Evolutionary conservation across 2,113 vertebrate genomes (phyloP).

Genomic region (Nipponia nippon): DNA sequence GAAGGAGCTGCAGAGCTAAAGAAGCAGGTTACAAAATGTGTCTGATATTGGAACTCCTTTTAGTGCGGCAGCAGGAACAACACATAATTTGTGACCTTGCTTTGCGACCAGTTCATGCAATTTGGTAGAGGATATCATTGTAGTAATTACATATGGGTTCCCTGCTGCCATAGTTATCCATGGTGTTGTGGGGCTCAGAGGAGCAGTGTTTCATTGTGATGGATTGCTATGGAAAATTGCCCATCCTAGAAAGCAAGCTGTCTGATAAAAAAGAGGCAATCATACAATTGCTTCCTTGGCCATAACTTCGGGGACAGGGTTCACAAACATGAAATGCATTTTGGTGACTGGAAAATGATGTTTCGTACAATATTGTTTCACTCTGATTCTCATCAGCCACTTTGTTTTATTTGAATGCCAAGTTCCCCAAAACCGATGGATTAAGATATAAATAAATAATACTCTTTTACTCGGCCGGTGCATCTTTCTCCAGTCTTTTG

Average conservation of each 20-base stretch:
- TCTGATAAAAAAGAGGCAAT: not conserved
- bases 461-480: not conserved
- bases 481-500: not conserved
- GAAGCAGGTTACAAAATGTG: not conserved
- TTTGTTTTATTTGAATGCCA: not conserved
- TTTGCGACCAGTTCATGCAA: not conserved
- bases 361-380: not conserved
- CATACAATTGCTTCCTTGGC: not conserved
- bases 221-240: conserved; percentile 18
- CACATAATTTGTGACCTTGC: conserved; percentile 7
- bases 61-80: not conserved
- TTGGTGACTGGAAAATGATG: not conserved
- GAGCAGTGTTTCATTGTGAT: conserved; percentile 3
- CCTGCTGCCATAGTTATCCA: conserved; percentile 11
- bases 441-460: not conserved
- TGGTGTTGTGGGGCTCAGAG: not conserved
- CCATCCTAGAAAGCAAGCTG: not conserved
- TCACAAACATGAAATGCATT: accelerated
- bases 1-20: not conserved
- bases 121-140: conserved; percentile 10
- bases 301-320: not conserved
- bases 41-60: not conserved
- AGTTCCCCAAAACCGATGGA: not conserved
- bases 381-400: not conserved
- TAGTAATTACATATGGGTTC: conserved; percentile 23